A percentile compares a stretch with the other conserved stretches of the same genome.
Conservation (phyloP, 2,797 vertebrate species). For the Eulemur rubriventer region DNA sequence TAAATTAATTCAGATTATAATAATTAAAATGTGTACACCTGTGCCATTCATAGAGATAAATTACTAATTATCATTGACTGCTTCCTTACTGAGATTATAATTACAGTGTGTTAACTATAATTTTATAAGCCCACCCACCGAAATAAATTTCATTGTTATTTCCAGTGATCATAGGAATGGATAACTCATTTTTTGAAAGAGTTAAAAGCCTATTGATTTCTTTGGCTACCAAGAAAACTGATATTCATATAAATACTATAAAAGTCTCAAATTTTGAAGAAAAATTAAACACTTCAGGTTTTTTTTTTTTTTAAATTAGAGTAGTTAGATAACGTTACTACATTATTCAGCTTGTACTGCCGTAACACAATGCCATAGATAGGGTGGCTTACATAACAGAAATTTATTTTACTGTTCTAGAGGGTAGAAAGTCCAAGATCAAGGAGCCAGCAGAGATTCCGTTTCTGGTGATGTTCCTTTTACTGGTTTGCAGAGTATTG, state of each 20-base stretch:
- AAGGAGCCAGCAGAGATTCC: accelerated
- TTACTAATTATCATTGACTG: neutral
- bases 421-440: neutral
- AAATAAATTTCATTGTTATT: neutral
- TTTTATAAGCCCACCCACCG: neutral
- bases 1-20: neutral
- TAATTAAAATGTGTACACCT: neutral
- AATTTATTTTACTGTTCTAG: neutral
- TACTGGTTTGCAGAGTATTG: neutral
- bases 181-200: neutral
- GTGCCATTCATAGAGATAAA: neutral
- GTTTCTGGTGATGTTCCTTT: neutral
- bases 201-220: neutral
- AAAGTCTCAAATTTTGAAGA: neutral
- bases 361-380: neutral
- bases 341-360: neutral
- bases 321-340: neutral
- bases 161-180: neutral
- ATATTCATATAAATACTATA: neutral
- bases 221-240: neutral
- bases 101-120: neutral
- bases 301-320: neutral
- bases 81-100: neutral
- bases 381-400: too few relatives aligned
- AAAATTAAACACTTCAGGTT: neutral